phyloP scores from a whole-genome alignment of 35 echinoderm and acorn worm genomes.

The Patiria miniata region DNA sequence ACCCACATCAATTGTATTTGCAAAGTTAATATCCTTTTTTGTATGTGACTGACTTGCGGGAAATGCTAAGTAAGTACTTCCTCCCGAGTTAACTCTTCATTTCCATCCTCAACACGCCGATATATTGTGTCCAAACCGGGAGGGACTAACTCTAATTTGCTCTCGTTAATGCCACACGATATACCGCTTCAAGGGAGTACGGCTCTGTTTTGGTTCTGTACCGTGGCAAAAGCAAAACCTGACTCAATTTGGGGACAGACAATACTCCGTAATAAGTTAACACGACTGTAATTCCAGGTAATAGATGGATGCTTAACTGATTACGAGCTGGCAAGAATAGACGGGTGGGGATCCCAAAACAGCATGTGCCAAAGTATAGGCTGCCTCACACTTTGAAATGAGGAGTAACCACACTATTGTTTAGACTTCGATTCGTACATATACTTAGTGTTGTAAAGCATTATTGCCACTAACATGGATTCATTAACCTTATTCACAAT shows the following conservation, averaged over 20 bases:
- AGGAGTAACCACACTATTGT: too few relatives aligned
- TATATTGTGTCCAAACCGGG: neutral
- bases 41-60: neutral
- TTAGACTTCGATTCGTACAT: too few relatives aligned
- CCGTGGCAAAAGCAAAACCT: neutral
- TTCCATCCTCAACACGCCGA: slow-evolving; percentile 21
- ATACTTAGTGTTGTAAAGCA: too few relatives aligned
- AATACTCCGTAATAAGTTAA: slow-evolving; percentile 5
- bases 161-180: neutral
- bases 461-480: too few relatives aligned
- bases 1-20: neutral
- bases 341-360: too few relatives aligned
- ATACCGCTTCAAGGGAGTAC: neutral
- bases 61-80: slow-evolving; percentile 23
- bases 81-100: neutral
- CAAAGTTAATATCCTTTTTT: neutral
- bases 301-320: neutral
- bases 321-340: neutral
- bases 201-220: neutral
- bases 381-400: too few relatives aligned
- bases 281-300: neutral
- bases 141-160: neutral
- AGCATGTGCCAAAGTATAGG: too few relatives aligned
- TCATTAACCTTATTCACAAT: too few relatives aligned
- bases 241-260: neutral